Evolutionary conservation across 2,797 vertebrate species (phyloP).

Genomic region (Crax fasciolata): DNA sequence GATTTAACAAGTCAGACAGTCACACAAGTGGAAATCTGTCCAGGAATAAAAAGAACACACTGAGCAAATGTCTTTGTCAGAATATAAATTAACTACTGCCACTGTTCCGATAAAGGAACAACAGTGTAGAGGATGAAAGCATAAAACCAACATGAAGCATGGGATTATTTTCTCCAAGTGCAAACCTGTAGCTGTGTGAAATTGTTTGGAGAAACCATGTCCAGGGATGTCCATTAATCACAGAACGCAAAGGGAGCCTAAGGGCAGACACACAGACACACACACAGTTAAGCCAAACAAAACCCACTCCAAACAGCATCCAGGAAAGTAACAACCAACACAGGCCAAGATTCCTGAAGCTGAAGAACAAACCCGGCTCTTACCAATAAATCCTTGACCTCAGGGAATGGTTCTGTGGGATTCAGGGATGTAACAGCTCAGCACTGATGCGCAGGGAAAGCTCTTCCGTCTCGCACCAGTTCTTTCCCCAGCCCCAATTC

Average conservation of each 20-base stretch:
- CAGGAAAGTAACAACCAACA: neutral
- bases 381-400: neutral
- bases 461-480: neutral
- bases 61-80: neutral
- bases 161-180: neutral
- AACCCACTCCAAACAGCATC: neutral
- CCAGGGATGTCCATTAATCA: neutral
- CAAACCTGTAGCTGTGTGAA: neutral
- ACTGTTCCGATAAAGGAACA: neutral
- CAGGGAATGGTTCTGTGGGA: neutral
- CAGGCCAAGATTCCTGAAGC: neutral
- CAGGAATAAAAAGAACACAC: neutral
- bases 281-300: neutral
- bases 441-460: neutral
- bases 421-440: neutral
- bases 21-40: neutral
- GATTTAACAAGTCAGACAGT: constrained; percentile 5
- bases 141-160: rapidly evolving
- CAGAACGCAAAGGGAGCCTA: neutral
- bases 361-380: neutral
- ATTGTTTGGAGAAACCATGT: neutral
- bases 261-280: neutral
- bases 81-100: neutral
- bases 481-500: neutral
- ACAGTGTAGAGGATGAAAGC: neutral